Evolutionary conservation across 2,888 invertebrate genomes (phyloP).

Genomic region (Bombylius discolor): DNA sequence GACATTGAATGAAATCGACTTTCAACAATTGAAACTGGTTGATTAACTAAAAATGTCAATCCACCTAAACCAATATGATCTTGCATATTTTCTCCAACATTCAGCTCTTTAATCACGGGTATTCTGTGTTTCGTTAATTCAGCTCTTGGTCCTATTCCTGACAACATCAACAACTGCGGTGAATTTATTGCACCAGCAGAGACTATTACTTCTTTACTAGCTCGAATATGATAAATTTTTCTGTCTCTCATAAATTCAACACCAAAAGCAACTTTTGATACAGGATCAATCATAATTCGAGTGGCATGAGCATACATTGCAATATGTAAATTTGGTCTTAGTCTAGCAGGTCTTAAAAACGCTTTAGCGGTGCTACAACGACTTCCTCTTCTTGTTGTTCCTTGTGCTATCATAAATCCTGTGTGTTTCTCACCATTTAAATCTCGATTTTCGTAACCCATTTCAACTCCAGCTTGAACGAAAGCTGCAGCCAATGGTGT

Average conservation of each 20-base stretch:
- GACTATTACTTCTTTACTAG: constrained; percentile 75
- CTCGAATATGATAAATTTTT: constrained; percentile 57
- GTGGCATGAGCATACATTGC: constrained; percentile 72
- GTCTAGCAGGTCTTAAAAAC: constrained; percentile 64
- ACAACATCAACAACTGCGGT: constrained; percentile 86
- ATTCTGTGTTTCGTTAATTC: constrained; percentile 61
- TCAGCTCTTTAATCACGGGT: constrained; percentile 65
- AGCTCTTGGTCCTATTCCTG: constrained; percentile 69
- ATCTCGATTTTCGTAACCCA: constrained; percentile 77
- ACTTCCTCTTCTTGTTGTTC: constrained; percentile 62
- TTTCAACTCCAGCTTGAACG: constrained; percentile 66
- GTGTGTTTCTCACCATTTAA: constrained; percentile 77
- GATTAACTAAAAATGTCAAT: constrained; percentile 66
- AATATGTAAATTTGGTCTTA: constrained; percentile 71
- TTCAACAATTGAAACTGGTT: constrained; percentile 66
- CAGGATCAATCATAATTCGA: constrained; percentile 57
- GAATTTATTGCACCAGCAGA: constrained; percentile 87
- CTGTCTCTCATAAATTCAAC: constrained; percentile 67
- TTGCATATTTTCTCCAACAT: constrained; percentile 76
- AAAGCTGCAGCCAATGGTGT: constrained; percentile 73
- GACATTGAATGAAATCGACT: constrained; percentile 63
- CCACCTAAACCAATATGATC: constrained; percentile 83
- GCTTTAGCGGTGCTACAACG: constrained; percentile 83
- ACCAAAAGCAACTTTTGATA: constrained; percentile 64
- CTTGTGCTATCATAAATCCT: constrained; percentile 83